Conservation (phyloP, 2,888 invertebrate genomes). For the Dryadula phaetusa region DNA sequence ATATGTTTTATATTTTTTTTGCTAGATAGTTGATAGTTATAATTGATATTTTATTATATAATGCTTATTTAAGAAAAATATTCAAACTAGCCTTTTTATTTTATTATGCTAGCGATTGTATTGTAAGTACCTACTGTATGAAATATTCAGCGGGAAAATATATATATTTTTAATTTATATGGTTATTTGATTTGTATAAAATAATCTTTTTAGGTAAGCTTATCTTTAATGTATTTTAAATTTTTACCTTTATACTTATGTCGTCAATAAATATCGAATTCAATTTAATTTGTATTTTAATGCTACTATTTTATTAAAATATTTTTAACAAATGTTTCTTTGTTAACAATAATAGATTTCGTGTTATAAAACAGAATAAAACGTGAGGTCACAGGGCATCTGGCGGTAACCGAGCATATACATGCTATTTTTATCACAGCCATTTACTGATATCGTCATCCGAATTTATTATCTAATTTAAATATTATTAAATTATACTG, state of each 20-base stretch:
- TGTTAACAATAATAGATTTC: constrained; percentile 18
- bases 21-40: too few relatives aligned
- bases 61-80: too few relatives aligned
- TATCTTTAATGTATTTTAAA: not conserved
- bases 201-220: not conserved
- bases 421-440: constrained; percentile 75
- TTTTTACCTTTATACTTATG: not conserved
- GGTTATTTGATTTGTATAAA: too few relatives aligned
- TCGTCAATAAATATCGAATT: not conserved
- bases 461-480: constrained; percentile 47
- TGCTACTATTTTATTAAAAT: not conserved
- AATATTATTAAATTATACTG: not conserved
- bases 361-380: constrained; percentile 45
- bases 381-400: constrained; percentile 81
- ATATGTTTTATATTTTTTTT: too few relatives aligned
- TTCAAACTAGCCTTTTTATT: too few relatives aligned
- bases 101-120: too few relatives aligned
- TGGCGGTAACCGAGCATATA: constrained; percentile 73
- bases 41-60: too few relatives aligned
- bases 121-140: too few relatives aligned
- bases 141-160: too few relatives aligned
- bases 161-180: too few relatives aligned
- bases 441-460: constrained; percentile 72
- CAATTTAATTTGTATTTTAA: not conserved
- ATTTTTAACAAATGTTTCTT: not conserved